These are phyloP conservation scores for Gymnorhina tibicen DNA, from an alignment of 2,113 vertebrate species.

Conservation along the genomic window DNA sequence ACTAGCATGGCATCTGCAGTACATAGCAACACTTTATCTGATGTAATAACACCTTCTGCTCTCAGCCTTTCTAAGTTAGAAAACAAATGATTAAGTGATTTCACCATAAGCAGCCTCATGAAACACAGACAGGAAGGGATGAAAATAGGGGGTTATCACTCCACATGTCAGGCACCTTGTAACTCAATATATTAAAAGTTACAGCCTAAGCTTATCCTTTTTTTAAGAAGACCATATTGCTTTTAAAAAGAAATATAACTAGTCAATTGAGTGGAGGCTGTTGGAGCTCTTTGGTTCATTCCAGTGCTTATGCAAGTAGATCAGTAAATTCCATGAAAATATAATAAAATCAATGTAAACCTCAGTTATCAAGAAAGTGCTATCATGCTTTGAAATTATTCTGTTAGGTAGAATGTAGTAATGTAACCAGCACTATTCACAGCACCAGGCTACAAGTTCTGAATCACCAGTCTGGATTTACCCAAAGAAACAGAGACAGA, in stretches of 20 bases:
- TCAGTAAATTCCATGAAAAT: neutral
- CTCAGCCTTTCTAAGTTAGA: conserved; percentile 24
- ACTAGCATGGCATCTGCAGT: conserved; percentile 38
- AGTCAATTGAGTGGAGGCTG: neutral
- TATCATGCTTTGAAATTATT: neutral
- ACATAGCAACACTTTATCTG: conserved; percentile 46
- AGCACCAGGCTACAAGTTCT: neutral
- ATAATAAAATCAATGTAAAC: neutral
- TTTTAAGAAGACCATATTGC: neutral
- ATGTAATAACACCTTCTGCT: conserved; percentile 55
- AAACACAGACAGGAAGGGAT: neutral
- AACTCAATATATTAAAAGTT: neutral
- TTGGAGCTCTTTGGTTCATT: neutral
- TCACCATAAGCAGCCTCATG: neutral
- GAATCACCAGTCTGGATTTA: neutral
- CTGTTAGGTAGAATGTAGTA: neutral
- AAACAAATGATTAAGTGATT: conserved; percentile 38
- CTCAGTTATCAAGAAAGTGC: neutral
- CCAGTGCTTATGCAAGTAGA: neutral
- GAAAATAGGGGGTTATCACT: neutral
- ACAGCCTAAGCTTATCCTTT: neutral
- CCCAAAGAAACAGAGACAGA: neutral
- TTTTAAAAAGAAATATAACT: neutral
- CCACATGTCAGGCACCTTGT: neutral
- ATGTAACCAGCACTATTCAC: neutral